These are phyloP conservation scores for Calephelis perditalis DNA, from an alignment of 2,888 invertebrate species.

Conservation along the genomic window DNA sequence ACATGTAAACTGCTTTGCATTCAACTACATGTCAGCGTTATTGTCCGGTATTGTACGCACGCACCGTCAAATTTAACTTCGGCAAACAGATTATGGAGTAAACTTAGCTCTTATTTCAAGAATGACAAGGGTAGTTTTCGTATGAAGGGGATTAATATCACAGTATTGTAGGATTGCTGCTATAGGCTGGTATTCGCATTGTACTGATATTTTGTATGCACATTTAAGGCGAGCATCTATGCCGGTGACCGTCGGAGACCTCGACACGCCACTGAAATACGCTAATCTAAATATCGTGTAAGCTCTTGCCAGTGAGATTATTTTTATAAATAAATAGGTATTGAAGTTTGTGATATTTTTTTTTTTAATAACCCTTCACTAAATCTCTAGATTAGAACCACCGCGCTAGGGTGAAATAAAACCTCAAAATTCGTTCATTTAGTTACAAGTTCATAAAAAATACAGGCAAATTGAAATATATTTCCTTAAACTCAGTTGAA, in stretches of 20 bases:
- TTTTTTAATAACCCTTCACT: no score
- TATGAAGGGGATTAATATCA: slow-evolving; percentile 33
- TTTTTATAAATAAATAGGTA: slow-evolving; percentile 21
- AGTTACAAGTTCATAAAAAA: no score
- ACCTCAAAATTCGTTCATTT: no score
- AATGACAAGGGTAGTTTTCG: slow-evolving; percentile 34
- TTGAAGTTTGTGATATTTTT: no score
- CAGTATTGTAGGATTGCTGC: slow-evolving; percentile 22
- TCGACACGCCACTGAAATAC: slow-evolving; percentile 51
- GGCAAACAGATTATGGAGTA: slow-evolving; percentile 22
- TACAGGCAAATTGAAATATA: no score
- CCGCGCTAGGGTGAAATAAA: no score
- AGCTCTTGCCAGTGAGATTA: slow-evolving; percentile 33
- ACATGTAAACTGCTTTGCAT: slow-evolving; percentile 68
- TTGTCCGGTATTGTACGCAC: slow-evolving; percentile 59
- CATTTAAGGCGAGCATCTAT: slow-evolving; percentile 72
- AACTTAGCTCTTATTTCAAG: slow-evolving; percentile 25
- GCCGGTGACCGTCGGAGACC: slow-evolving; percentile 45
- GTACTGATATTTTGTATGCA: slow-evolving; percentile 72
- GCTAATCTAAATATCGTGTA: slow-evolving; percentile 43
- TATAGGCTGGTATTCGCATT: slow-evolving; percentile 60
- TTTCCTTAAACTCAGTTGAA: no score
- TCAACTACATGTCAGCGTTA: slow-evolving; percentile 67
- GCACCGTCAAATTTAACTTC: slow-evolving; percentile 25
- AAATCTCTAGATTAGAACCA: no score